Evolutionary conservation across 2,888 invertebrate species (phyloP), one percentile per base, ranked within the genome.

Genomic region (Periphyllus acericola): DNA sequence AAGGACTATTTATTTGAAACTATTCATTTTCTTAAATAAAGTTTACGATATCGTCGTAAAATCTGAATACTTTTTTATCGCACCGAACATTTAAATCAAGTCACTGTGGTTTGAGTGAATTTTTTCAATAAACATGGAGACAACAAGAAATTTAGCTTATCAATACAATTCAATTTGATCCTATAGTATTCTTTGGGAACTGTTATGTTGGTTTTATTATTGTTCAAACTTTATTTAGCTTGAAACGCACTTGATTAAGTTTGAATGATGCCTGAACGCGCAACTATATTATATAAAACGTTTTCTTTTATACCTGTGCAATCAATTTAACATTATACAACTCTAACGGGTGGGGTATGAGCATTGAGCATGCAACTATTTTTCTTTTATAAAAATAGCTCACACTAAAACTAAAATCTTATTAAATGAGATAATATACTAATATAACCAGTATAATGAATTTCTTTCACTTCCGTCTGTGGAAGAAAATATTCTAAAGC

Each of bases 21-120:
- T 40, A 81, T 81, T 81, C 40, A 55, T 80, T 81, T 80, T 66
- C 80, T 5, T 40, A 36, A 80, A 80, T 66, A 40, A 66, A 8
- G 40, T 66, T 40, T 66, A 80, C 66, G n/a, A 29, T 66, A 66
- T 36, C n/a, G 66, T 66, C n/a, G 36, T 80, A 66, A 80, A 80
- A 80, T 80, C 21, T 40, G 36, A n/a, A n/a, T n/a, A 29, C 66
- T 34, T 19, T 66, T 66, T 66, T 80, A 55, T 34, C 34, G 55
- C 3, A 17, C 1, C 11, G 19, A 36, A 80, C 66, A 19, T 60
- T 79, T 60, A 79, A 79, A 79, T 79, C 79, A 66, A 80, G 66
- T 9, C 8, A 29, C 29, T 40, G 46, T 46, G 46, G 25, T 80
- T 68, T 46, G 32, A 81, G 29, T 40, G 14, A 34, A 60, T 81